Base-by-base conservation (phyloP, 2,113 vertebrate genomes). In the Neolamprologus modestus region DNA sequence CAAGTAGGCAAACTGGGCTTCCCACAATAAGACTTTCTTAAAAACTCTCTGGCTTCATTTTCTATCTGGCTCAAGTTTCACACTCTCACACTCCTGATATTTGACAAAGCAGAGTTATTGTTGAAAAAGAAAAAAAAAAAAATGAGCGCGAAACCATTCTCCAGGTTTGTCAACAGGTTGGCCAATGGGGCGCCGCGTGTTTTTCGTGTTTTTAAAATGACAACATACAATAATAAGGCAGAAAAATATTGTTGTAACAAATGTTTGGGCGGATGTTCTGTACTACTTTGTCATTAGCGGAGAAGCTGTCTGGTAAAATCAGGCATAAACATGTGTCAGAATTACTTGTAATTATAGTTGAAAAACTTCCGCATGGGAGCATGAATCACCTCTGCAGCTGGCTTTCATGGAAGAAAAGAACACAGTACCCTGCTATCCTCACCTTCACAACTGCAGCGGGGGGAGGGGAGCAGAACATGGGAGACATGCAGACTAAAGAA, bases 331-430 rank as follows among this genome's bases (percentile, higher is more conserved):
- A 96, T 94, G 95, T 95, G 95, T 95, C 94, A 95, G 94, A 93
- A 96, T 95, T 95, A 95, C 91, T 93, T 92, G 93, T 95, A 97
- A 97, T 97, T 97, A 97, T 92, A 96, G 96, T 90, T 95, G 92
- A 94, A 94, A 95, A 96, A 96, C 96, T 95, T 97, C 96, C 93
- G 91, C 91, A 92, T 86, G 68, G 80, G 89, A 90, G 90, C 82
- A 94, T 97, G 95, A 96, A 96, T 97, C 95, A 97, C 91, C 92
- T 93, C 91, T 85, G 87, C 92, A 92, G 95, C 94, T 96, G 94
- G 92, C 42, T 93, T 90, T 88, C 84, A 91, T 94, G 91, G 93
- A 83, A 94, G 92, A 84, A 94, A 84, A 92, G 90, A 93, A 84
- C 87, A 95, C 87, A 91, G 92, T 55, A 82, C 84, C 81, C 85